Conservation (phyloP, 2,797 vertebrate species). For the Peromyscus eremicus region DNA sequence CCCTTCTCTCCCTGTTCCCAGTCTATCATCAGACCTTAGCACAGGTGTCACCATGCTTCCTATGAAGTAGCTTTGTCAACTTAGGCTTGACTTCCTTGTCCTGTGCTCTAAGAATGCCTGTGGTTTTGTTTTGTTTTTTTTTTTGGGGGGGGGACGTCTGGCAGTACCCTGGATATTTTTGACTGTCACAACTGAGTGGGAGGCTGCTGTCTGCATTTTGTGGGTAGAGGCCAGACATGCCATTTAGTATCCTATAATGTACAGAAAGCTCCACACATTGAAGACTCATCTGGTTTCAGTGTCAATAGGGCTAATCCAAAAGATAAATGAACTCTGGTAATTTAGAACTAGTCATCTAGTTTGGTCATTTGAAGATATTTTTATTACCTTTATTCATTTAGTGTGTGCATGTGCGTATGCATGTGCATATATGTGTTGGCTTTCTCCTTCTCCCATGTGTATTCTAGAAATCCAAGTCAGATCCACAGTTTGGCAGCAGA, state of each 20-base stretch:
- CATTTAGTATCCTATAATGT: neutral
- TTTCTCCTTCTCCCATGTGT: neutral
- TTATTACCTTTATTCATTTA: neutral
- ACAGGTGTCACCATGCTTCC: neutral
- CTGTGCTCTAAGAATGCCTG: neutral
- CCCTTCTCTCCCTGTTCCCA: neutral
- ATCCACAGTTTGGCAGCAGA: neutral
- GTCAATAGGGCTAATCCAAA: neutral
- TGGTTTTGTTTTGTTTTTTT: neutral
- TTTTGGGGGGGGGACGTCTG: neutral
- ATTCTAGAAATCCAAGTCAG: neutral
- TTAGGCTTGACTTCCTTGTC: neutral
- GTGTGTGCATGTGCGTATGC: neutral
- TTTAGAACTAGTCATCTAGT: neutral
- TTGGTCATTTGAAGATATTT: neutral
- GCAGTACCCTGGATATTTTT: neutral
- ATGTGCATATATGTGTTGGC: no score
- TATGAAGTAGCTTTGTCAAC: neutral
- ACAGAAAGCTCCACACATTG: neutral
- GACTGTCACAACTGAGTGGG: neutral
- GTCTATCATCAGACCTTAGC: neutral
- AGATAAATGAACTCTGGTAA: neutral
- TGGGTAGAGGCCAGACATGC: neutral
- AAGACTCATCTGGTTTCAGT: neutral
- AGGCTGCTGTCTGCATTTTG: neutral